A percentile compares a stretch with the other conserved stretches of the same genome.
Conservation (phyloP, 2,113 vertebrate species). For the Vanacampus margaritifer region DNA sequence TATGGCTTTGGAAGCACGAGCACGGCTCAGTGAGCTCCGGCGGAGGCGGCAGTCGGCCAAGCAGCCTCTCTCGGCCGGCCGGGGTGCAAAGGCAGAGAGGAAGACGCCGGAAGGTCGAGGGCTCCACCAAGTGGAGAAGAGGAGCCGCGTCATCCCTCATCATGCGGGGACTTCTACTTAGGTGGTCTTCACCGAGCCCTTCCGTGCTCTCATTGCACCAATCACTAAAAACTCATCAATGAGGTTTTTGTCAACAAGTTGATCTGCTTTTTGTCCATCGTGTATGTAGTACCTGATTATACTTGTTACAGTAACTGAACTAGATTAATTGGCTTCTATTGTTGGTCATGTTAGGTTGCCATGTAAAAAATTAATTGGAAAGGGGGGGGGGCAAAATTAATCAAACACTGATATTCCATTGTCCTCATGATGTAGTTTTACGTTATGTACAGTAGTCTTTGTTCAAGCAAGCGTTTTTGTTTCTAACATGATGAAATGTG, state of each 20-base stretch:
- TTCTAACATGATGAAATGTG: neutral
- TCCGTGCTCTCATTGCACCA: neutral
- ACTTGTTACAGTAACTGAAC: too few species aligned
- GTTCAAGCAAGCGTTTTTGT: too few species aligned
- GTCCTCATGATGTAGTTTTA: too few species aligned
- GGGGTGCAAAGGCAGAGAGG: too few species aligned
- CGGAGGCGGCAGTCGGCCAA: slow-evolving; percentile 35
- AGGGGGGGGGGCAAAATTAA: too few species aligned
- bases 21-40: slow-evolving; percentile 53
- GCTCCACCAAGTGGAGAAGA: slow-evolving; percentile 71
- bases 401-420: too few species aligned
- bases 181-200: neutral
- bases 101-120: slow-evolving; percentile 57
- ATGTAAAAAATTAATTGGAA: too few species aligned
- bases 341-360: neutral
- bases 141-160: slow-evolving; percentile 30
- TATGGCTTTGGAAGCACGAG: slow-evolving; percentile 64
- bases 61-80: neutral
- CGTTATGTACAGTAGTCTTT: too few species aligned
- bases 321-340: neutral
- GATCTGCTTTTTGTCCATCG: too few species aligned
- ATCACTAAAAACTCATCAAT: neutral
- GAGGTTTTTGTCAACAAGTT: too few species aligned
- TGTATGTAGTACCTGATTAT: too few species aligned
- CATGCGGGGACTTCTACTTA: neutral